Conservation (phyloP, 2,888 invertebrate species). For the Aporophyla nigra region DNA sequence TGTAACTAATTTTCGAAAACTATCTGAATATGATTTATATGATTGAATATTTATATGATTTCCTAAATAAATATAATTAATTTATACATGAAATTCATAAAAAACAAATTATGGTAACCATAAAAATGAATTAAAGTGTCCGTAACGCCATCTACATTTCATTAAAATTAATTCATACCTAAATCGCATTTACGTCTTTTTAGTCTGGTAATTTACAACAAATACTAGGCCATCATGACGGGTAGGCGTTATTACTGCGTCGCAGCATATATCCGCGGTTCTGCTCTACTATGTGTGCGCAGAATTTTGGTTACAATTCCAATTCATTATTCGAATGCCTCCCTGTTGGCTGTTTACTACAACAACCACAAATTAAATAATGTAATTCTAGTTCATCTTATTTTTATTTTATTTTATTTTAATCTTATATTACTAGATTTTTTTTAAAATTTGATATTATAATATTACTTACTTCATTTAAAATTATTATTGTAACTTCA, state of each 20-base stretch:
- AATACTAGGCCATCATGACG: slow-evolving; percentile 71
- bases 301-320: slow-evolving; percentile 24
- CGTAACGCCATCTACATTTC: slow-evolving; percentile 17
- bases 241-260: slow-evolving; percentile 32
- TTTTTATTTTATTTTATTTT: no score
- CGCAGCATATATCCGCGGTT: slow-evolving; percentile 16
- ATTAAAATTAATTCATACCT: slow-evolving; percentile 2
- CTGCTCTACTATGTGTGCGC: not conserved
- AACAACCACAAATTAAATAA: slow-evolving; percentile 1
- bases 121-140: slow-evolving; percentile 1
- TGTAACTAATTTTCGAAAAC: not conserved
- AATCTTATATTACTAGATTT: no score
- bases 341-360: slow-evolving; percentile 1
- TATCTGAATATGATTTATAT: no score
- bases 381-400: not conserved
- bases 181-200: slow-evolving; percentile 66
- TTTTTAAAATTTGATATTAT: no score
- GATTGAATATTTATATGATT: no score
- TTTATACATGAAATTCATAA: not conserved
- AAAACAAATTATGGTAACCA: not conserved
- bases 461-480: not conserved
- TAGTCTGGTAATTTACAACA: slow-evolving; percentile 68
- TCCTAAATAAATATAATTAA: not conserved
- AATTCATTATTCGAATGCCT: slow-evolving; percentile 17
- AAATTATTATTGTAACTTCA: not conserved